These are phyloP conservation scores for Tyrannus savana DNA, from an alignment of 2,113 vertebrate genomes.

Conservation along the genomic window DNA sequence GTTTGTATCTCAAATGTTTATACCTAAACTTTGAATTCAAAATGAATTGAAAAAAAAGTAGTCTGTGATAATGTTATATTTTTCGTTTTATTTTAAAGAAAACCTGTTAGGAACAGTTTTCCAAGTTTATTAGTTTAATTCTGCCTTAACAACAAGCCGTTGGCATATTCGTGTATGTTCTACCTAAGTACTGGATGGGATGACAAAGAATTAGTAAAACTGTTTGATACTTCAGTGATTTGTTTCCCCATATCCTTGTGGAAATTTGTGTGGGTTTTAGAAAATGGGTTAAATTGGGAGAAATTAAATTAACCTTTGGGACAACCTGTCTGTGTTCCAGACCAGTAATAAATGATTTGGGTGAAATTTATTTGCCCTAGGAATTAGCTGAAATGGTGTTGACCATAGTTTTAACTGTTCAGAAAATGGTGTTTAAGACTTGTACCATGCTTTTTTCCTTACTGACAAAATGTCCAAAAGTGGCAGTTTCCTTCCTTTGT, in stretches of 20 bases:
- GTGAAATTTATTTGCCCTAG: not conserved
- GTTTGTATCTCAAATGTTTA: not conserved
- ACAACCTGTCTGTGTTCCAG: not conserved
- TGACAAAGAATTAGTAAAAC: not conserved
- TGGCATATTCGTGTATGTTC: not conserved
- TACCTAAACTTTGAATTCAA: not conserved
- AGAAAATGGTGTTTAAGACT: not conserved
- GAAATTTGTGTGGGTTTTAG: not conserved
- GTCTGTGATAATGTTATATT: not conserved
- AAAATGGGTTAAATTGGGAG: not conserved
- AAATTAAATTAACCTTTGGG: constrained; percentile 30
- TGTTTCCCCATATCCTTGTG: not conserved
- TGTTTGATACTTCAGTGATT: not conserved
- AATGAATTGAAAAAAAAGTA: not conserved
- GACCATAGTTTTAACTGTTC: not conserved
- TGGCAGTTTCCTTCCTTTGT: not conserved
- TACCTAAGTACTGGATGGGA: not conserved
- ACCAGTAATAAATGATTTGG: not conserved
- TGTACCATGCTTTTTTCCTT: not conserved
- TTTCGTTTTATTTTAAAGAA: not conserved
- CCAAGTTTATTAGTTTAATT: not conserved
- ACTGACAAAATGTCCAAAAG: not conserved
- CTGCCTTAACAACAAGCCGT: not conserved
- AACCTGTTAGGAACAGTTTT: not conserved
- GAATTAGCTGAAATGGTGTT: not conserved